Evolutionary conservation across 2,888 invertebrate species (phyloP), one percentile per base, ranked within the genome.

Genomic region (Drosophila heteroneura): DNA sequence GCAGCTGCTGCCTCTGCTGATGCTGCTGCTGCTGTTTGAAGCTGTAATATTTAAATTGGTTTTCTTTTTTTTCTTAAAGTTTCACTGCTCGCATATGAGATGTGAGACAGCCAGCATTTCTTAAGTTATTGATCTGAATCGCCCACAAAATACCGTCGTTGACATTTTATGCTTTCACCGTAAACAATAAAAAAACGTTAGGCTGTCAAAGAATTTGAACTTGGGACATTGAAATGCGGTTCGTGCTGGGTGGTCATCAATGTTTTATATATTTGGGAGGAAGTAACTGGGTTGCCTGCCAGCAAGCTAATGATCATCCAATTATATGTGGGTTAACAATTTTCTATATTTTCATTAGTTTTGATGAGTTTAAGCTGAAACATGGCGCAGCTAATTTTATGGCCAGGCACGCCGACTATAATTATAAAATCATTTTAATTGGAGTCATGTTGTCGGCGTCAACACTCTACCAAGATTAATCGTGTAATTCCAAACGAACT

Each of bases 351-450:
- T 90, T 85, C 81, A 83, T 85, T 90, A 85, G 75, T 76, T 82
- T 66, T 78, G 70, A 79, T 75, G 71, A 58, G 75, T 49, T 82
- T 62, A 52, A 47, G 53, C 19, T 37, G 16, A 19, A 37, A 0
- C 3, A 37, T 37, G 66, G 71, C 61, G 71, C 26, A 41, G 60
- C 82, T 79, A 81, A 79, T 82, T 90, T 89, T 65, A 76, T 87
- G 80, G 84, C 73, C 70, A 74, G 72, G 67, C 66, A 65, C 70
- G 63, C 57, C 57, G 69, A 59, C 70, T 68, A 67, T 89, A 86
- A 90, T 86, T 86, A 86, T 79, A 86, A 85, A 79, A 90, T 89
- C 58, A 86, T 89, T 86, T 86, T 89, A 86, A 90, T 86, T 86
- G 85, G 75, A 89, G 70, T 66, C 70, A 59, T 51, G 62, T 70